A percentile compares a stretch with the other conserved stretches of the same genome.
Evolutionary conservation across 1,140 invertebrate species (phyloP).

Genomic region (Drosophila sp.): DNA sequence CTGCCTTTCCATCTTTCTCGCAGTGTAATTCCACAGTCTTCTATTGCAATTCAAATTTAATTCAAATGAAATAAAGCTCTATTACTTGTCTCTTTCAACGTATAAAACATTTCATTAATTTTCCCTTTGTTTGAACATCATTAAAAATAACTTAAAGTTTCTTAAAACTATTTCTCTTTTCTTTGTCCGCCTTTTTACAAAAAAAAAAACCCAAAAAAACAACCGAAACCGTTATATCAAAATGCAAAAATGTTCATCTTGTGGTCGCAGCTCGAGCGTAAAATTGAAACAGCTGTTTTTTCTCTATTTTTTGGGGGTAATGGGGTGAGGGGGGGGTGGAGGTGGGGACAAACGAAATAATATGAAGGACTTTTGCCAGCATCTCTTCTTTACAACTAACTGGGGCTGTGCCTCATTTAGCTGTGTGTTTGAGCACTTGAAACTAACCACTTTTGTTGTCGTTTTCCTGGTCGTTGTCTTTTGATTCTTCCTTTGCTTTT

Average conservation of each 20-base stretch:
- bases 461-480: slow-evolving; percentile 25
- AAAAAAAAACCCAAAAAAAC: background rate
- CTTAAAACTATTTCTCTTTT: slow-evolving; percentile 2
- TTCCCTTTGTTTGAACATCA: slow-evolving; percentile 3
- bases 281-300: slow-evolving; percentile 70
- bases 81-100: background rate
- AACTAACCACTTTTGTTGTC: slow-evolving; percentile 63
- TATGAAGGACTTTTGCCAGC: background rate
- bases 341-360: background rate
- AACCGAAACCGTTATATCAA: slow-evolving; percentile 25
- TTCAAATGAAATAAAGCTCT: background rate
- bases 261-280: slow-evolving; percentile 48
- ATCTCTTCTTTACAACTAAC: slow-evolving; percentile 14
- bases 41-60: background rate
- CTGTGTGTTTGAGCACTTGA: slow-evolving; percentile 38
- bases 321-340: too few relatives aligned
- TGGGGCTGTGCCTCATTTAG: slow-evolving; percentile 49
- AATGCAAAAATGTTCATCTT: slow-evolving; percentile 23
- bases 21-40: background rate
- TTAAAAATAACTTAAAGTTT: slow-evolving; percentile 9
- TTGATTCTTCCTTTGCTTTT: slow-evolving; percentile 19
- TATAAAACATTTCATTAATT: background rate
- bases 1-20: background rate
- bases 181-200: background rate
- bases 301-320: slow-evolving; percentile 6